phyloP scores from a whole-genome alignment of 2,113 vertebrate species.

The Psittacula cyanocephala region DNA sequence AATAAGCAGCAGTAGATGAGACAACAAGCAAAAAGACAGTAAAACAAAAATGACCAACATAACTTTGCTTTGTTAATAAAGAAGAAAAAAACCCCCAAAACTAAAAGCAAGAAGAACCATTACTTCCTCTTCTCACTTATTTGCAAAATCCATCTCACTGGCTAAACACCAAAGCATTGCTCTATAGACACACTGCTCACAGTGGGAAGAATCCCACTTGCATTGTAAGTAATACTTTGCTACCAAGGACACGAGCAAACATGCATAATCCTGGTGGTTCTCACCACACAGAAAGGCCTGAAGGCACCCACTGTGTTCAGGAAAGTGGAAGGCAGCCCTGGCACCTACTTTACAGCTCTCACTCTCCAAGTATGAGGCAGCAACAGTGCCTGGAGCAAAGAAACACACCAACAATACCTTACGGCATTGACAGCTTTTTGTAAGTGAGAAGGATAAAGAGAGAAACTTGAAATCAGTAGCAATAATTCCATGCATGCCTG shows the following conservation, averaged over 20 bases:
- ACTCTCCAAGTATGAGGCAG: not conserved
- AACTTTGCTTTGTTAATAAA: not conserved
- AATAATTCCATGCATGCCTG: not conserved
- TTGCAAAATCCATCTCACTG: not conserved
- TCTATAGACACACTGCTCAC: not conserved
- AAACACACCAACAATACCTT: not conserved
- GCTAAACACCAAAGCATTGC: not conserved
- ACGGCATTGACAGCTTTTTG: not conserved
- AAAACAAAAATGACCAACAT: not conserved
- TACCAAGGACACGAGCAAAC: conserved; percentile 51
- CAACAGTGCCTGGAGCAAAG: not conserved
- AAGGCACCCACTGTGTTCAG: not conserved
- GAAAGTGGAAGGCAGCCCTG: not conserved
- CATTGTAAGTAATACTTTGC: conserved; percentile 25
- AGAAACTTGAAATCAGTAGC: not conserved
- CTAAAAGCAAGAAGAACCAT: not conserved
- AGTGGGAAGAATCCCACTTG: not conserved
- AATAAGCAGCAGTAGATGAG: not conserved
- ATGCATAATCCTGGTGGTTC: not conserved
- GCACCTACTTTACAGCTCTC: not conserved
- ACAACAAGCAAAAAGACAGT: not conserved
- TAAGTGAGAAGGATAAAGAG: not conserved
- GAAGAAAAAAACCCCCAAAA: not conserved
- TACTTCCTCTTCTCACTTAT: not conserved
- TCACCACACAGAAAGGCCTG: not conserved